A percentile compares a stretch with the other conserved stretches of the same genome.
Conservation (phyloP, 2,113 vertebrate species). For the Odontesthes bonariensis region DNA sequence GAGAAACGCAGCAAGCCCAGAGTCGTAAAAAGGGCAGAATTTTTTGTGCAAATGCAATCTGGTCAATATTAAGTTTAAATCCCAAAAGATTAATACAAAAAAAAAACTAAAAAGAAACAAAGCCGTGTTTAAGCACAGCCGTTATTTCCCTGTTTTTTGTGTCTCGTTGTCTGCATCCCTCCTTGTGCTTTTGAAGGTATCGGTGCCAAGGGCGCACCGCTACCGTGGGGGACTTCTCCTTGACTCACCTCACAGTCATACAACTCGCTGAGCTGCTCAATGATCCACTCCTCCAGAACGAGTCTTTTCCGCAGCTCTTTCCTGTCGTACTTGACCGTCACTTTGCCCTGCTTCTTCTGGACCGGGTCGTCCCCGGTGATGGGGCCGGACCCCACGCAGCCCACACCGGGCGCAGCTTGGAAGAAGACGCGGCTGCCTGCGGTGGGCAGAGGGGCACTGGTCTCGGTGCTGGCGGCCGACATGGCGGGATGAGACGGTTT, state of each 20-base stretch:
- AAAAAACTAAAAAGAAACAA: neutral
- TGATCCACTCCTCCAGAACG: conserved; percentile 96
- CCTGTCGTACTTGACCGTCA: conserved; percentile 97
- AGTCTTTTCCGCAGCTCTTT: conserved; percentile 96
- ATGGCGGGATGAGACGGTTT: conserved; percentile 60
- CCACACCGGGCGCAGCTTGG: conserved; percentile 84
- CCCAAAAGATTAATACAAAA: too few species aligned
- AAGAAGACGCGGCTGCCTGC: conserved; percentile 90
- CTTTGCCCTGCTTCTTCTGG: conserved; percentile 94
- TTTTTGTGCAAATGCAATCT: too few species aligned
- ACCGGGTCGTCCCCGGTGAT: conserved; percentile 84
- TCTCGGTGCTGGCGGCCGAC: conserved; percentile 84
- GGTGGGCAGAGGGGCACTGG: conserved; percentile 78
- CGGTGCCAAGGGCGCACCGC: neutral
- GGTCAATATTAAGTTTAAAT: neutral
- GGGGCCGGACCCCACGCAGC: conserved; percentile 79
- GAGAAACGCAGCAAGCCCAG: neutral
- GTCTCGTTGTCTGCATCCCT: conserved; percentile 1
- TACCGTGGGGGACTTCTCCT: neutral
- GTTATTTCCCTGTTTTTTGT: too few species aligned
- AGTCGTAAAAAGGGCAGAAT: neutral
- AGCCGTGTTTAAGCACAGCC: neutral
- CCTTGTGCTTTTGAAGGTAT: neutral
- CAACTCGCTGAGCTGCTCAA: conserved; percentile 94
- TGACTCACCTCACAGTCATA: conserved; percentile 93